These are phyloP conservation scores for Synanthedon andrenaeformis DNA, from an alignment of 2,888 invertebrate species.

Conservation along the genomic window DNA sequence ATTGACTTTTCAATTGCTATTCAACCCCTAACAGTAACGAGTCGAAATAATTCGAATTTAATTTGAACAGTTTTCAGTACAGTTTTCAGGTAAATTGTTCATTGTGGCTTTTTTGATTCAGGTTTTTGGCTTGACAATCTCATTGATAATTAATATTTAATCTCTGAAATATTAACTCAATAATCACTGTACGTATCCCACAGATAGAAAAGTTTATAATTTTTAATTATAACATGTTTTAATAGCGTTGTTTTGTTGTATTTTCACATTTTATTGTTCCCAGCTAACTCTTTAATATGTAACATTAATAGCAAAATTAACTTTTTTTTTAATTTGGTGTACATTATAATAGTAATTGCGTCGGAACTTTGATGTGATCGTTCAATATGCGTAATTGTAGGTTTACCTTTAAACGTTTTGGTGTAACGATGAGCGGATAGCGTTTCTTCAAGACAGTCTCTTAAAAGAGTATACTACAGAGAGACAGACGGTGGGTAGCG, in stretches of 20 bases:
- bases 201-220: no score
- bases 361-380: slow-evolving; percentile 52
- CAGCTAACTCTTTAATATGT: slow-evolving; percentile 3
- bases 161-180: no score
- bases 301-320: slow-evolving; percentile 38
- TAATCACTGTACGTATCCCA: no score
- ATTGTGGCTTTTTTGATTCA: no score
- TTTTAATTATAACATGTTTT: no score
- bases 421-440: slow-evolving; percentile 19
- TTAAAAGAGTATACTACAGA: no score
- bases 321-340: slow-evolving; percentile 51
- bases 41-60: not conserved
- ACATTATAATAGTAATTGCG: slow-evolving; percentile 40
- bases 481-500: no score
- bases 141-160: no score
- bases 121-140: no score
- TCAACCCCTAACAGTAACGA: not conserved
- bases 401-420: slow-evolving; percentile 41
- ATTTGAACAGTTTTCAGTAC: not conserved
- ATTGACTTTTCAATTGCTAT: not conserved
- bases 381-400: slow-evolving; percentile 69
- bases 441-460: no score
- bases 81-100: not conserved
- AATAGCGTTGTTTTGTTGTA: no score
- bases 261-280: no score